Base-by-base conservation (phyloP, 2,888 invertebrate genomes). In the Bimastos eiseni region DNA sequence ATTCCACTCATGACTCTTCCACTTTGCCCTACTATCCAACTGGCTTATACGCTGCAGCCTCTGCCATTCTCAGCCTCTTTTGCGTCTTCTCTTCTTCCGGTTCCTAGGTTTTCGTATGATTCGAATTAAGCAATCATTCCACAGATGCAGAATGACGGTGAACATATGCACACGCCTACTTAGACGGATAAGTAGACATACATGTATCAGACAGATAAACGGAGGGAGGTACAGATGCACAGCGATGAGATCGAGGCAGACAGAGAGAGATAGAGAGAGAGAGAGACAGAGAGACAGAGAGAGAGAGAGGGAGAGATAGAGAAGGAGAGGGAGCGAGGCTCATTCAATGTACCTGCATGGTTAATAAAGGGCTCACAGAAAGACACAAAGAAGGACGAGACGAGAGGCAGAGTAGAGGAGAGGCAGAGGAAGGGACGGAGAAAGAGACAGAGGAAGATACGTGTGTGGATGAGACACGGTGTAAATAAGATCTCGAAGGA, bases 1-100 rank as follows among this genome's bases (percentile, higher is more conserved):
- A 70, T 70, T 70, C 70, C 70, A n/a, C 70, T 70, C 70, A 70
- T 30, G 70, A 70, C 70, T 70, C 70, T 70, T 70, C 70, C 70
- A 70, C 70, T 70, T 70, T 70, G 70, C n/a, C 70, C 70, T 70
- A 70, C 70, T 70, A 70, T 55, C 30, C 70, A 70, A 1, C 70
- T 70, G 13, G 70, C 13, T 70, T n/a, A 70, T n/a, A 5, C n/a
- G 13, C 30, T n/a, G 70, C 70, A 41, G 41, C 41, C 8, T 6
- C 41, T 11, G 41, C n/a, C n/a, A n/a, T n/a, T n/a, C n/a, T n/a
- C n/a, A n/a, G n/a, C n/a, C n/a, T n/a, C n/a, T n/a, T n/a, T n/a
- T n/a, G n/a, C n/a, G n/a, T n/a, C n/a, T 70, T 70, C 70, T 70
- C 30, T 24, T 21, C 49, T 70, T 17, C 13, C n/a, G 30, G n/a